Evolutionary conservation across 2,113 vertebrate species (phyloP), one percentile per base, ranked within the genome.

Genomic region (Peromyscus californicus): DNA sequence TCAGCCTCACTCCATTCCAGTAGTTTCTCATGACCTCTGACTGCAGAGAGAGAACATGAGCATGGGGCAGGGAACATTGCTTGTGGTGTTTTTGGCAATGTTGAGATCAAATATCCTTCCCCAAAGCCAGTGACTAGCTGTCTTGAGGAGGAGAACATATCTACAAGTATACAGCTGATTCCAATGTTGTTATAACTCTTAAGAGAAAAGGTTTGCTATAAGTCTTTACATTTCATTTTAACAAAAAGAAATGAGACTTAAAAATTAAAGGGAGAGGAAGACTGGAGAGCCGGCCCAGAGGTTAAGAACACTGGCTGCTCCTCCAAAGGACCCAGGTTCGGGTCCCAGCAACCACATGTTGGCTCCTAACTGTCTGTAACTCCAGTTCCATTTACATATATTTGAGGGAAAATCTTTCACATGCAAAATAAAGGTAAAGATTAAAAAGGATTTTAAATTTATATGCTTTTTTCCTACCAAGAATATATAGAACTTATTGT

Each of bases 401-500:
- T 42, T 63, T 84, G 39, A 24, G 13, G 54, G 16, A 5, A 24
- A 84, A n/a, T 39, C 31, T 36, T 48, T 11, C 36, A 83, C 54
- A 61, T 36, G 7, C 6, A 4, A 70, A 67, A 87, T 70, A 42
- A 5, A 61, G 42, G n/a, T 26, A 72, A 72, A 72, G 13, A 57
- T 72, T 72, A n/a, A 88, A 72, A 54, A 24, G 48, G 48, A 88
- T 74, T 75, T 97, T 22, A 80, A 79, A 76, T 90, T n/a, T 88
- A 45, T 69, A 72, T 69, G 39, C 42, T 86, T 94, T 83, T 95
- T 75, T 94, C 67, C 12, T 84, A 57, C 26, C 45, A 70, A 70
- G 54, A 89, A 94, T 94, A 89, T 26, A 85, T 84, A 84, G 61
- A 48, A 84, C 51, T 80, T 26, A 93, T 79, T 61, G 88, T n/a